Conservation (phyloP, 92 coral and sea anemone species). For the Anthopleura xanthogrammica region DNA sequence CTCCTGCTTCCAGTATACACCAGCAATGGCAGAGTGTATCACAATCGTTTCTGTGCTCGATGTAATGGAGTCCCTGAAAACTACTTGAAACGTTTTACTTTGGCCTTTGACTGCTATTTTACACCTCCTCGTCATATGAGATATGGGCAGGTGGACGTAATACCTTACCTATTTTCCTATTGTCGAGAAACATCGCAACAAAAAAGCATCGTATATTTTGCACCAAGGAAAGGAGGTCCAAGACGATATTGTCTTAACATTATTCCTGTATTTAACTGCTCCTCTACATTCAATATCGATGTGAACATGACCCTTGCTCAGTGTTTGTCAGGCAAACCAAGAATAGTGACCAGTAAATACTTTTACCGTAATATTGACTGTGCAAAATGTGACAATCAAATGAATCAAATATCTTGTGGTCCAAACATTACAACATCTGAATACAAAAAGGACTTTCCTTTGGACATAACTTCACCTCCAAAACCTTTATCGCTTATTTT, state of each 20-base stretch:
- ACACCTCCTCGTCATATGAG: conserved; percentile 22
- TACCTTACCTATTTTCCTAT: conserved; percentile 18
- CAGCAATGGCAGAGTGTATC: conserved; percentile 45
- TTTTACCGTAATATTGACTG: conserved; percentile 16
- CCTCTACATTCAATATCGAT: too few relatives aligned
- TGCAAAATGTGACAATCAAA: not conserved
- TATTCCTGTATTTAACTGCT: not conserved
- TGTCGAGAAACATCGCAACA: not conserved
- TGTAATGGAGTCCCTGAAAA: conserved; percentile 35
- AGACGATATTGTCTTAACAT: conserved; percentile 15
- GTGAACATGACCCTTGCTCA: not conserved
- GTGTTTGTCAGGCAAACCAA: not conserved
- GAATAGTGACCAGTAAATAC: not conserved
- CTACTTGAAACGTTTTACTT: not conserved
- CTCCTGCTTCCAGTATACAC: conserved; percentile 49
- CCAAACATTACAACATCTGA: not conserved
- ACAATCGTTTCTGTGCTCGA: conserved; percentile 54
- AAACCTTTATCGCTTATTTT: not conserved
- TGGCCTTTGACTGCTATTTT: conserved; percentile 12
- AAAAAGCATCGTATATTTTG: not conserved
- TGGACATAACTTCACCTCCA: too few relatives aligned
- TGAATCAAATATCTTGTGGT: not conserved
- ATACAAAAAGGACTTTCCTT: not conserved
- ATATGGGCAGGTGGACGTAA: not conserved
- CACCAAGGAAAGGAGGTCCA: not conserved